Evolutionary conservation across 2,113 vertebrate genomes (phyloP).

Genomic region (Pleuronectes platessa): DNA sequence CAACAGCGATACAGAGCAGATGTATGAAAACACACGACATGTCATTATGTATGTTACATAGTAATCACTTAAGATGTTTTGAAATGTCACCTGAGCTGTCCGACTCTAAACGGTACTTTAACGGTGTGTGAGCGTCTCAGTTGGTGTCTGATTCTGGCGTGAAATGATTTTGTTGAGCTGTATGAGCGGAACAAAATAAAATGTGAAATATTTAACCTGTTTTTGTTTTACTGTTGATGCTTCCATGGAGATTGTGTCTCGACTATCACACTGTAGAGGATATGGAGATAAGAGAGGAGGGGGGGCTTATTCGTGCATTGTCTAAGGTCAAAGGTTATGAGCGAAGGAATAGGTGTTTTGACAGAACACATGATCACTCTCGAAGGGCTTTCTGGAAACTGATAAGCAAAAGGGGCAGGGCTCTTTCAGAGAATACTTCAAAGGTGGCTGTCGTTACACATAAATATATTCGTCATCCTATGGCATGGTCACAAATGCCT

Average conservation of each 20-base stretch:
- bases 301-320: neutral
- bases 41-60: constrained; percentile 70
- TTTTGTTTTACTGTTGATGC: neutral
- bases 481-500: neutral
- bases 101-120: constrained; percentile 60
- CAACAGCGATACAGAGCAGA: constrained; percentile 55
- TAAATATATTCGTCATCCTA: neutral
- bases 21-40: constrained; percentile 49
- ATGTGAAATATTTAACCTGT: constrained; percentile 75
- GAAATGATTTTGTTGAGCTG: constrained; percentile 64
- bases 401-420: neutral
- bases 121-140: constrained; percentile 39
- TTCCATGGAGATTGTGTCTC: constrained; percentile 25
- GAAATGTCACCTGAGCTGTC: constrained; percentile 63
- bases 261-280: neutral
- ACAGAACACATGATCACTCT: neutral
- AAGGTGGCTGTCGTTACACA: neutral
- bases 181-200: constrained; percentile 77
- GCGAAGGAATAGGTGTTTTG: neutral
- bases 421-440: neutral
- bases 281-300: neutral
- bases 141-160: constrained; percentile 40
- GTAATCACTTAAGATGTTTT: constrained; percentile 63
- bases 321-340: constrained; percentile 11
- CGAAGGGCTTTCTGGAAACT: neutral